A percentile compares a stretch with the other conserved stretches of the same genome.
Conservation (phyloP, 2,888 invertebrate genomes). For the Amphipyra berbera region DNA sequence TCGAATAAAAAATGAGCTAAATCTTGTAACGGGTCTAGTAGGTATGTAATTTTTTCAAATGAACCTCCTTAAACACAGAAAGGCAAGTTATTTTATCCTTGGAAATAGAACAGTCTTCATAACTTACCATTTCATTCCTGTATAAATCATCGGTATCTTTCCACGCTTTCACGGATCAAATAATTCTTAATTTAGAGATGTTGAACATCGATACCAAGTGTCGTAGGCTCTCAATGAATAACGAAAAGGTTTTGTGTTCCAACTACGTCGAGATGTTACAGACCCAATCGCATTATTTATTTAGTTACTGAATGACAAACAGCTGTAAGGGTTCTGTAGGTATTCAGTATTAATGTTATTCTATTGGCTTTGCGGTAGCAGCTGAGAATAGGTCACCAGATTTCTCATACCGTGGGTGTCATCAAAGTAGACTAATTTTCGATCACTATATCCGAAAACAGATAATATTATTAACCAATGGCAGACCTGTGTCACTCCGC, state of each 20-base stretch:
- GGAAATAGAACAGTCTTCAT: no score
- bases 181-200: conserved; percentile 22
- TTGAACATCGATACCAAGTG: conserved; percentile 7
- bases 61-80: no score
- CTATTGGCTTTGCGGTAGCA: not conserved
- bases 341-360: conserved; percentile 39
- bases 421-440: no score
- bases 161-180: conserved; percentile 1
- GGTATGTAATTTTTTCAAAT: not conserved
- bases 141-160: conserved; percentile 1
- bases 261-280: conserved; percentile 1
- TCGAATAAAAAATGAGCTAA: not conserved
- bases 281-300: conserved; percentile 41
- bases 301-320: conserved; percentile 29
- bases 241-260: conserved; percentile 28
- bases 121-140: not conserved
- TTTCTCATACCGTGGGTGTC: no score
- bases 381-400: no score
- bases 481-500: no score
- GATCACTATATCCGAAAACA: no score
- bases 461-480: no score
- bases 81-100: not conserved
- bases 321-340: conserved; percentile 3
- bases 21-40: no score
- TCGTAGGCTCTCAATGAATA: conserved; percentile 37